These are phyloP conservation scores for Drosophila bocqueti DNA, from an alignment of 1,140 invertebrate genomes.

Conservation along the genomic window DNA sequence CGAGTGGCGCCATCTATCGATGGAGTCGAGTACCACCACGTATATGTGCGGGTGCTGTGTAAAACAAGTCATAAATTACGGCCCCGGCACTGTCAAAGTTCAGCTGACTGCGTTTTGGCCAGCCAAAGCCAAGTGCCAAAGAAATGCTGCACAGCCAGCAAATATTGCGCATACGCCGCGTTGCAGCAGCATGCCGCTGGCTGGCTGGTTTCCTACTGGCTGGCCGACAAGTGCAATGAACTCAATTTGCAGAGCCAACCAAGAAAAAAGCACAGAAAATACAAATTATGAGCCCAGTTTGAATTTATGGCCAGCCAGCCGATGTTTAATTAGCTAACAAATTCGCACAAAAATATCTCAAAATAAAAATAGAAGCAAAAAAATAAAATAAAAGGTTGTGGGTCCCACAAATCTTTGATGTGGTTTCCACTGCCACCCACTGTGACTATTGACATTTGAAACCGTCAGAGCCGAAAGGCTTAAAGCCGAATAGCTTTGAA, in stretches of 20 bases:
- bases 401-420: conserved; percentile 41
- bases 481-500: conserved; percentile 39
- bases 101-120: conserved; percentile 78
- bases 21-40: conserved; percentile 45
- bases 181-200: conserved; percentile 45
- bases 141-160: conserved; percentile 81
- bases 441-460: conserved; percentile 40
- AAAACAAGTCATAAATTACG: conserved; percentile 83
- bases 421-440: conserved; percentile 25
- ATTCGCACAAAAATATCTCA: conserved; percentile 31
- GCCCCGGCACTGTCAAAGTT: conserved; percentile 76
- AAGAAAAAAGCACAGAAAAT: conserved; percentile 27
- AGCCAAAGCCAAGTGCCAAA: conserved; percentile 77
- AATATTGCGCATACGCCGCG: conserved; percentile 82
- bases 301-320: conserved; percentile 67
- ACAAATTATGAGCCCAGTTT: conserved; percentile 67
- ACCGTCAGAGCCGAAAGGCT: conserved; percentile 26
- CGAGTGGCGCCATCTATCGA: conserved; percentile 78
- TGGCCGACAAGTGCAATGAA: conserved; percentile 74
- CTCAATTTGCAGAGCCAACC: conserved; percentile 61
- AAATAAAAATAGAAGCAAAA: conserved; percentile 26
- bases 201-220: conserved; percentile 15
- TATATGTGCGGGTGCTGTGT: conserved; percentile 65
- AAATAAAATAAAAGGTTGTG: conserved; percentile 3
- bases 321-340: conserved; percentile 69